Evolutionary conservation across 2,797 vertebrate genomes (phyloP), one percentile per base, ranked within the genome.

Genomic region (Gallinago stenura): DNA sequence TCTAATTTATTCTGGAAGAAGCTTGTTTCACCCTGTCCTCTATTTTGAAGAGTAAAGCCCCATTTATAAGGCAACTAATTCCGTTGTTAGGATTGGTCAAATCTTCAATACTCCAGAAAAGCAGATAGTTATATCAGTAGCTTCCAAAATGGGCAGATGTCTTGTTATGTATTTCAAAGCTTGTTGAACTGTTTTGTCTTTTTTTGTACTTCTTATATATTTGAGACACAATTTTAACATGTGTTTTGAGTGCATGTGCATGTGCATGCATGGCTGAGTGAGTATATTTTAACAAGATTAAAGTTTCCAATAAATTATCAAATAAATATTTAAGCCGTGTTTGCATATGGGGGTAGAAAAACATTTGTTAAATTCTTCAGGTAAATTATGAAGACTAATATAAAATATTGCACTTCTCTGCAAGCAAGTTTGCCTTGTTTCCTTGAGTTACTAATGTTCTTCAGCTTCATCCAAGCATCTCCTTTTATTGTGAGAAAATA

Each of bases 321-420:
- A 83, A 58, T 16, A 53, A 57, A 53, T 58, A 66, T 60, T 78
- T 50, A 46, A 58, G 21, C 4, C 28, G 1, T 31, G 68, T 86
- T 86, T 78, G 15, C 0, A 0, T 19, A 24, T 15, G 2, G 1
- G 2, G 1, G 2, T 69, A 83, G 24, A 37, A 72, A 69, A 56
- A 48, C 0, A 0, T 24, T 48, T 56, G 3, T 43, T 62, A 12
- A 4, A 9, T 58, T 66, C 53, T 92, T 70, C n/a, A 37, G 12
- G 12, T 61, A 76, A 61, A 71, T 73, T 60, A 33, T 45, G 18
- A 64, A 50, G n/a, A 46, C 21, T 9, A 41, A 37, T n/a, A 21
- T n/a, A 46, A 72, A 77, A 76, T 14, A 15, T 17, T 79, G 1
- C 18, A 58, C 7, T 75, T 64, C 7, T 35, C 9, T 83, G 9